phyloP scores from a whole-genome alignment of 1,140 invertebrate genomes.

The Diabrotica virgifera region DNA sequence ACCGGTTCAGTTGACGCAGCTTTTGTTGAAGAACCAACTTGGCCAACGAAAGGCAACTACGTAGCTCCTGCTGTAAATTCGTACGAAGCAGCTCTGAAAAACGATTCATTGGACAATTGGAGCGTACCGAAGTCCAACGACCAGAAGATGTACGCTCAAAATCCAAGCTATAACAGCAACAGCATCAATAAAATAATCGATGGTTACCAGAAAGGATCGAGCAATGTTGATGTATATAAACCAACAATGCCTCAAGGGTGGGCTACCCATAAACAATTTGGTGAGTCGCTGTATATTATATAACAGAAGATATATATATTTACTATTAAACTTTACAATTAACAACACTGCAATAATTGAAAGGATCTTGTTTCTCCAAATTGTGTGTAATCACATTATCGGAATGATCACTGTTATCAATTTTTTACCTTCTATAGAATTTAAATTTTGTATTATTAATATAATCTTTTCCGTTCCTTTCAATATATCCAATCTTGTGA shows the following conservation, averaged over 20 bases:
- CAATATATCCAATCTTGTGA: too few species aligned
- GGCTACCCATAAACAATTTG: constrained; percentile 43
- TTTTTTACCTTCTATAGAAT: too few species aligned
- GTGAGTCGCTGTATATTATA: neutral
- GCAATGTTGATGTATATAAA: constrained; percentile 50
- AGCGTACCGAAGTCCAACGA: constrained; percentile 30
- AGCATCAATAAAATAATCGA: constrained; percentile 48
- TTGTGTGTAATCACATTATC: too few species aligned
- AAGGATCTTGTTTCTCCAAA: too few species aligned
- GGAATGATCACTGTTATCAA: too few species aligned
- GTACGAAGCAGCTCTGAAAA: constrained; percentile 43
- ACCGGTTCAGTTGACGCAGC: constrained; percentile 67
- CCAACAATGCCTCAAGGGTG: constrained; percentile 55
- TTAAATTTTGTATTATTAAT: too few species aligned
- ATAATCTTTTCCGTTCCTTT: too few species aligned
- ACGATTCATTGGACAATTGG: constrained; percentile 42
- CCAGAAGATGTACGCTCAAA: constrained; percentile 41
- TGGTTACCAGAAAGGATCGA: constrained; percentile 44
- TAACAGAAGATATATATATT: too few species aligned
- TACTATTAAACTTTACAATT: too few species aligned
- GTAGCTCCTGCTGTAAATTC: constrained; percentile 45
- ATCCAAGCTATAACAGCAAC: constrained; percentile 46
- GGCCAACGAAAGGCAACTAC: constrained; percentile 40
- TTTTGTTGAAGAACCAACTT: constrained; percentile 54
- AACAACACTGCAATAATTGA: too few species aligned